A percentile compares a stretch with the other conserved stretches of the same genome.
Evolutionary conservation across 1,140 invertebrate genomes (phyloP).

Genomic region (Drosophila parabipectinata): DNA sequence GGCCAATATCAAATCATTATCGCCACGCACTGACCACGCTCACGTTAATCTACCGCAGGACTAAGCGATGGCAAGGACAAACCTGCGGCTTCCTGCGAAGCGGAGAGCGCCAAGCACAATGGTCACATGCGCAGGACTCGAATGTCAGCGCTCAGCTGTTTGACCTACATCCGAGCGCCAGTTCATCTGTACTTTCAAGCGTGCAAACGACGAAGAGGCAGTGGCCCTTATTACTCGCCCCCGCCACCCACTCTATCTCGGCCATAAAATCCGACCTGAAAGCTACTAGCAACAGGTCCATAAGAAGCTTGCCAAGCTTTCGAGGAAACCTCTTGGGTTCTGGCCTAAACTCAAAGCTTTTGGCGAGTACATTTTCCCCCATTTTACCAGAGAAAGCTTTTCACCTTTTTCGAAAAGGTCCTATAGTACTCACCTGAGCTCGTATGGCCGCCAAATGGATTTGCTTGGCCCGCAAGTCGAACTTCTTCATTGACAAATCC

Average conservation of each 20-base stretch:
- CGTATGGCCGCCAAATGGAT: conserved; percentile 94
- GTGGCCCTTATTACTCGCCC: conserved; percentile 5
- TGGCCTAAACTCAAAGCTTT: not conserved
- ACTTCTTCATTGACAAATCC: conserved; percentile 96
- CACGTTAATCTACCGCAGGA: conserved; percentile 75
- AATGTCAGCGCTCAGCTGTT: conserved; percentile 59
- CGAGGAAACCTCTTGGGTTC: not conserved
- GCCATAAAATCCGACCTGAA: conserved; percentile 19
- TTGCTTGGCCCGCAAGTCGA: conserved; percentile 95
- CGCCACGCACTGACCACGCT: conserved; percentile 67
- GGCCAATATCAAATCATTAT: conserved; percentile 20
- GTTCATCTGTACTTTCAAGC: conserved; percentile 63
- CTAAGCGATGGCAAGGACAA: conserved; percentile 61
- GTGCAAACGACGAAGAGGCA: conserved; percentile 32
- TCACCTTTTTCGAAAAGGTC: conserved; percentile 4
- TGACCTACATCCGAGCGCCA: conserved; percentile 69
- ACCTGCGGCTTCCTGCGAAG: conserved; percentile 12
- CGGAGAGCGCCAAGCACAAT: conserved; percentile 14
- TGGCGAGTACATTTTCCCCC: conserved; percentile 1
- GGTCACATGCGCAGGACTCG: conserved; percentile 74
- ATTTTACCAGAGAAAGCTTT: conserved; percentile 26
- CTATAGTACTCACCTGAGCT: conserved; percentile 90
- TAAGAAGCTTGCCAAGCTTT: conserved; percentile 20
- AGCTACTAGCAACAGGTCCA: conserved; percentile 17
- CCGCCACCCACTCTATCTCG: conserved; percentile 19